Conservation (phyloP, 1,140 invertebrate species). For the Branchinecta lindahli region DNA sequence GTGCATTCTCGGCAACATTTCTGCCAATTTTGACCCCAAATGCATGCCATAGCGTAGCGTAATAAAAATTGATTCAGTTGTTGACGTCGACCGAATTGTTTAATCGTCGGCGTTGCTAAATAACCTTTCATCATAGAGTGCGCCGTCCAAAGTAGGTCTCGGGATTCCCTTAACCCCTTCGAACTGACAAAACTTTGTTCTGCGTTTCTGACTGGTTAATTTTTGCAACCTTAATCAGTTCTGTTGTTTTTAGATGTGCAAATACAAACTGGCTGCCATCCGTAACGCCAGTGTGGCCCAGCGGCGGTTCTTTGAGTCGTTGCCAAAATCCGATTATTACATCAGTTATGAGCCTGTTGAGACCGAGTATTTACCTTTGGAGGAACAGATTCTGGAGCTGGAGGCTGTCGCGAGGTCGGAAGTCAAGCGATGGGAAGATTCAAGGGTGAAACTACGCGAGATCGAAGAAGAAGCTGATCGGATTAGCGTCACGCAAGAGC, state of each 20-base stretch:
- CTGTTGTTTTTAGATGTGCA: not conserved
- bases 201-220: too few species aligned
- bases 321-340: conserved; percentile 9
- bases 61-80: too few species aligned
- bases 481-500: not conserved
- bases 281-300: not conserved
- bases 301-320: not conserved
- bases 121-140: too few species aligned
- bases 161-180: too few species aligned
- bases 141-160: too few species aligned
- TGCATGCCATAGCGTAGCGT: too few species aligned
- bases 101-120: too few species aligned
- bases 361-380: not conserved
- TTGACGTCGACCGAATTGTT: too few species aligned
- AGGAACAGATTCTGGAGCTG: not conserved
- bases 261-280: not conserved
- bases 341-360: not conserved
- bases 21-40: too few species aligned
- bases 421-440: not conserved
- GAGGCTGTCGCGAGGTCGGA: not conserved
- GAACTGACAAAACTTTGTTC: too few species aligned
- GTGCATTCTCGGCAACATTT: too few species aligned
- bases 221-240: not conserved
- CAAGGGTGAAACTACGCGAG: not conserved
- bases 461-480: not conserved